A percentile compares a stretch with the other conserved stretches of the same genome.
Conservation (phyloP, 2,888 invertebrate species). For the Limnephilus auricula region DNA sequence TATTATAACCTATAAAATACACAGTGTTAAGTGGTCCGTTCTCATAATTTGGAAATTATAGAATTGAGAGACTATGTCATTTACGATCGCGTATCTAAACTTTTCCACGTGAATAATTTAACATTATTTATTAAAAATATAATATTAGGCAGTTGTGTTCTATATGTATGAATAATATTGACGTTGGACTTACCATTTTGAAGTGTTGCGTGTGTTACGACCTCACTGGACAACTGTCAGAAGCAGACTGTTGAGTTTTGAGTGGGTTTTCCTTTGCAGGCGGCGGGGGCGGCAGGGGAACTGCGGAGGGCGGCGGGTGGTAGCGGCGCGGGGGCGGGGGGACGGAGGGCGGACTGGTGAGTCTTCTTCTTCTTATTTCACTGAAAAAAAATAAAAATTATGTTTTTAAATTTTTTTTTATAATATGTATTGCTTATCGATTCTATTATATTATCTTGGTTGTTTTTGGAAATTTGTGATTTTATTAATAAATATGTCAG, state of each 20-base stretch:
- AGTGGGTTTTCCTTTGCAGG: background rate
- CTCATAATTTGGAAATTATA: background rate
- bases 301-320: background rate
- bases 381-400: background rate
- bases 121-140: no score
- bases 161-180: background rate
- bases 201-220: background rate
- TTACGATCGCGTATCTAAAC: no score
- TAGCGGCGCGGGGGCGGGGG: background rate
- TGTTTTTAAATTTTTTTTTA: no score
- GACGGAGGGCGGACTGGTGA: constrained; percentile 4
- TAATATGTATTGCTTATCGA: background rate
- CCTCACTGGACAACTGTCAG: background rate
- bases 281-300: background rate
- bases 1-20: background rate
- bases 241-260: background rate
- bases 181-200: background rate
- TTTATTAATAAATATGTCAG: background rate
- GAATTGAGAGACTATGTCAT: no score
- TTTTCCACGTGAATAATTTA: no score
- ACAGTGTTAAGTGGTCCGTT: background rate
- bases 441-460: background rate
- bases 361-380: background rate
- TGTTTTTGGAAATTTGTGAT: background rate
- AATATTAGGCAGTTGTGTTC: no score